Evolutionary conservation across 1,140 invertebrate species (phyloP).

Genomic region (Drosophila kikkawai): DNA sequence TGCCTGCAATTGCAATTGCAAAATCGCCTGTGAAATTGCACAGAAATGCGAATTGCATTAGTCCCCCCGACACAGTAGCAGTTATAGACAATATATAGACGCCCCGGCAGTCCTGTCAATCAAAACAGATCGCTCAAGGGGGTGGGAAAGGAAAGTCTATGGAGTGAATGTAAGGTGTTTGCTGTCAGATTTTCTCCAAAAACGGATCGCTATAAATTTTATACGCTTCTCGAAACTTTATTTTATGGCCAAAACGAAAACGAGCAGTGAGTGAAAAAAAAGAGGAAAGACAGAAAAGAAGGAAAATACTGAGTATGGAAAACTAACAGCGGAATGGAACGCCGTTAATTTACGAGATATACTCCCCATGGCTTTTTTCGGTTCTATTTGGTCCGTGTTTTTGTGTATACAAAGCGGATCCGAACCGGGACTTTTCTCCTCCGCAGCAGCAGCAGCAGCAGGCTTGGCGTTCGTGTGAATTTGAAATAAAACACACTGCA

Average conservation of each 20-base stretch:
- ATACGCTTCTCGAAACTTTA: slow-evolving; percentile 83
- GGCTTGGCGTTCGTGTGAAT: slow-evolving; percentile 64
- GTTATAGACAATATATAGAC: slow-evolving; percentile 22
- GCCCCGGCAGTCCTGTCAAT: slow-evolving; percentile 79
- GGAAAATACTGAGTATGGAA: slow-evolving; percentile 16
- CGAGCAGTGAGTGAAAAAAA: slow-evolving; percentile 25
- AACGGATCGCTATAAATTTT: slow-evolving; percentile 77
- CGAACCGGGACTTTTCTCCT: slow-evolving; percentile 20
- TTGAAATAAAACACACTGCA: slow-evolving; percentile 81
- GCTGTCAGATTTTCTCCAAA: slow-evolving; percentile 75
- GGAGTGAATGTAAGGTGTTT: slow-evolving; percentile 65
- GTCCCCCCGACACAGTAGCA: slow-evolving; percentile 28
- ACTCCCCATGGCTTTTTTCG: slow-evolving; percentile 74
- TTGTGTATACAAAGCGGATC: slow-evolving; percentile 67
- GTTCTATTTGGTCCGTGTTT: slow-evolving; percentile 41
- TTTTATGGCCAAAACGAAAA: slow-evolving; percentile 67
- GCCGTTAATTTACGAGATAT: slow-evolving; percentile 84
- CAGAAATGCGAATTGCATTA: slow-evolving; percentile 79
- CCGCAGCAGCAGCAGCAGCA: not conserved
- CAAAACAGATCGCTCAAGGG: slow-evolving; percentile 42
- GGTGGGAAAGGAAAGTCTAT: not conserved
- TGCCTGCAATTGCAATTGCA: slow-evolving; percentile 66
- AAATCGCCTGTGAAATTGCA: slow-evolving; percentile 80
- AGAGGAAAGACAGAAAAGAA: not conserved
- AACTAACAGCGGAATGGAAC: slow-evolving; percentile 56